Evolutionary conservation across 1,140 invertebrate species (phyloP), one percentile per base, ranked within the genome.

Genomic region (Eurosta solidaginis): DNA sequence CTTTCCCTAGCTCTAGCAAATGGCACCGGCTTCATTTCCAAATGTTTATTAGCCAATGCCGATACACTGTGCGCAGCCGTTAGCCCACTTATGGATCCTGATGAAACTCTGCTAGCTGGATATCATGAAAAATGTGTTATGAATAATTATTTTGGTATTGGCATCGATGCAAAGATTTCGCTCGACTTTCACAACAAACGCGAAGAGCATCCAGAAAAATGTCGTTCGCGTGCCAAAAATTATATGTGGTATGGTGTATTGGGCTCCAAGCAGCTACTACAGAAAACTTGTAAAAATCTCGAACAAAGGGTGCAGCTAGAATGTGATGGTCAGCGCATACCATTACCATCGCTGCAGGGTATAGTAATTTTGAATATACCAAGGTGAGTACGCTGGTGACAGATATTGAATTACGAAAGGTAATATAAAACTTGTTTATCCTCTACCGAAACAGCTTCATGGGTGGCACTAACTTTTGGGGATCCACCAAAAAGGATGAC

Each of bases 111-210:
- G 12, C 88, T 96, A 89, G 95, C 97, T 89, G 96, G 96, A 3
- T 98, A 96, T 88, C 94, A 94, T 81, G 97, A 99, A 88, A 93
- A 94, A 80, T 97, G 96, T 80, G 97, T 99, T 1, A 99, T 99
- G 97, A 99, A 99, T 87, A 99, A 99, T 88, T 99, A 99, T 88
- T 99, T 99, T 89, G 98, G 98, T 1, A 99, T 99, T 86, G 98
- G 98, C 14, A 96, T 99, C 63, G 98, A 99, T 90, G 98, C 98
- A 1, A 99, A 99, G 89, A 98, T 99, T 33, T 97, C 96, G 10
- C 88, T 99, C 10, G 97, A 99, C 85, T 99, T 99, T 88, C 98
- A 99, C 89, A 96, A 97, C 83, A 98, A 98, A 88, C 90, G 97
- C 36, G 97, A 99, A 87, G 97, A 98, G 87, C 97, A 99, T 89